These are phyloP conservation scores for Thelaira solivaga DNA, from an alignment of 2,888 invertebrate species.

Conservation along the genomic window DNA sequence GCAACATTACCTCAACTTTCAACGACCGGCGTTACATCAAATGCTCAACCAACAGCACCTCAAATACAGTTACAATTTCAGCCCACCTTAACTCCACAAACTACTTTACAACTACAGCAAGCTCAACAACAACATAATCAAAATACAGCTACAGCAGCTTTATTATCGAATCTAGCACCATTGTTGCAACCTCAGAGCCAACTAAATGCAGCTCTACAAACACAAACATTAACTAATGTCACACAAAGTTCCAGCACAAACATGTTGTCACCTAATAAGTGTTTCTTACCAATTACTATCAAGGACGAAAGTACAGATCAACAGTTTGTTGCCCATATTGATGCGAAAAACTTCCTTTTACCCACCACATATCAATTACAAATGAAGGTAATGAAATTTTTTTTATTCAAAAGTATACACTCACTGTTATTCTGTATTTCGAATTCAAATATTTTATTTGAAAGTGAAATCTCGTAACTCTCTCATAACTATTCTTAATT, in stretches of 20 bases:
- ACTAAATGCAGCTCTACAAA: slow-evolving; percentile 38
- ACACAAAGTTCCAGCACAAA: slow-evolving; percentile 59
- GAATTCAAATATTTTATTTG: too few species aligned
- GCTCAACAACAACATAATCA: slow-evolving; percentile 64
- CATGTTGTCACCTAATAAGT: slow-evolving; percentile 74
- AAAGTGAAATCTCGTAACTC: too few species aligned
- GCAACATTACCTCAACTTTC: slow-evolving; percentile 63
- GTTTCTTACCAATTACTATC: slow-evolving; percentile 76
- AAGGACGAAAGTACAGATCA: slow-evolving; percentile 76
- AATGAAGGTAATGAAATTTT: slow-evolving; percentile 72
- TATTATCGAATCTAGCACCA: slow-evolving; percentile 63
- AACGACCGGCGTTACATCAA: slow-evolving; percentile 4
- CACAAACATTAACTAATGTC: slow-evolving; percentile 35
- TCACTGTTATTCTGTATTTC: too few species aligned
- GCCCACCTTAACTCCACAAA: slow-evolving; percentile 46
- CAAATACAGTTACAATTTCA: slow-evolving; percentile 65
- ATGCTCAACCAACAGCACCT: slow-evolving; percentile 59
- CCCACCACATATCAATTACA: slow-evolving; percentile 77
- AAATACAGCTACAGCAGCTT: slow-evolving; percentile 53
- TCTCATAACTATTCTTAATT: too few species aligned
- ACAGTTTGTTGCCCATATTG: slow-evolving; percentile 77
- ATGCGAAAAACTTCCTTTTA: slow-evolving; percentile 75
- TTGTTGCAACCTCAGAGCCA: slow-evolving; percentile 64
- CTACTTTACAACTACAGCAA: slow-evolving; percentile 51
- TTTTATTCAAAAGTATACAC: neutral